phyloP scores from a whole-genome alignment of 1,140 invertebrate species.

The Spodoptera litura region DNA sequence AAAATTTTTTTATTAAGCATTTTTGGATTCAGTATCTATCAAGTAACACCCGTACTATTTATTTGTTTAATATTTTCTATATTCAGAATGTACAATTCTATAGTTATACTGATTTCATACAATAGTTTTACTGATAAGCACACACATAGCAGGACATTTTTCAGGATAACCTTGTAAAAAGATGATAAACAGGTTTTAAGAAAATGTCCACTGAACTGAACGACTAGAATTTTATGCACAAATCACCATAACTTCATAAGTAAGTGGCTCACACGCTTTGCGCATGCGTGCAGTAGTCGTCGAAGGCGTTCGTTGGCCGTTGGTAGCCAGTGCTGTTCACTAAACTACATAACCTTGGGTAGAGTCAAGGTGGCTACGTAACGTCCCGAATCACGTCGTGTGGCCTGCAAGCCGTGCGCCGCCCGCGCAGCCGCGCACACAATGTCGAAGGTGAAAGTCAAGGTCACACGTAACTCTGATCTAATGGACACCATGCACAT shows the following conservation, averaged over 20 bases:
- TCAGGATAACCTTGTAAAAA: no score
- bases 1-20: no score
- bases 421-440: slow-evolving; percentile 27
- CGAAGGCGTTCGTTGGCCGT: not conserved
- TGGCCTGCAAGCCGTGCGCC: slow-evolving; percentile 18
- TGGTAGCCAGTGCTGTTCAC: slow-evolving; percentile 6
- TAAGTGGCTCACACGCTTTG: not conserved
- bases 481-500: slow-evolving; percentile 52
- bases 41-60: no score
- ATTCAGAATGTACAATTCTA: no score
- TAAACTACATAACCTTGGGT: slow-evolving; percentile 23
- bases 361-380: slow-evolving; percentile 48
- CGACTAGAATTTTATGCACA: not conserved
- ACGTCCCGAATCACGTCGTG: slow-evolving; percentile 48
- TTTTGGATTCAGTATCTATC: no score
- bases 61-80: no score
- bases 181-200: no score
- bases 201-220: no score
- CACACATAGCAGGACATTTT: no score
- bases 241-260: not conserved
- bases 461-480: slow-evolving; percentile 55
- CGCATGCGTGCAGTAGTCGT: not conserved
- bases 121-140: no score
- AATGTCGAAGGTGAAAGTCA: slow-evolving; percentile 67
- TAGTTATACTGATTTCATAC: no score